phyloP scores from a whole-genome alignment of 2,797 vertebrate genomes.

The Sebastes taczanowskii region DNA sequence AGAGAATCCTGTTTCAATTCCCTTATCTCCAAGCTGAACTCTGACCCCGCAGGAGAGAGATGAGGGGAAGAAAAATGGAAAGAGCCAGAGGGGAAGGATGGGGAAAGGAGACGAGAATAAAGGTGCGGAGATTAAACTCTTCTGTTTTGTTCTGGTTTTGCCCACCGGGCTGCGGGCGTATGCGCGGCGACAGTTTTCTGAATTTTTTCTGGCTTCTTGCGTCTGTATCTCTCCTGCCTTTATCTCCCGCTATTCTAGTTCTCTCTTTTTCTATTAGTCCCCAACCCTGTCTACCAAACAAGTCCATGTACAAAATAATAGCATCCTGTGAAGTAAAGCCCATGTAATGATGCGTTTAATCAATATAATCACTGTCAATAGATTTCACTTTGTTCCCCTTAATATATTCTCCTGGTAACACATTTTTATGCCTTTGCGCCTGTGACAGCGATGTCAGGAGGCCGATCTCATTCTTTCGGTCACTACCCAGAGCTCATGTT shows the following conservation, averaged over 20 bases:
- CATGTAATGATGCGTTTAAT: not conserved
- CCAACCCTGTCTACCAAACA: not conserved
- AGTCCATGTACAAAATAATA: not conserved
- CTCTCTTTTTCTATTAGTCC: not conserved
- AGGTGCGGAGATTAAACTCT: conserved; percentile 65
- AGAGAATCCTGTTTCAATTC: conserved; percentile 69
- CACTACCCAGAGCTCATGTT: too few relatives aligned
- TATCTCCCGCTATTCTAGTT: not conserved
- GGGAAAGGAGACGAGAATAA: conserved; percentile 44
- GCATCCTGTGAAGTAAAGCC: not conserved
- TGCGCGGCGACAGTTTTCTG: not conserved
- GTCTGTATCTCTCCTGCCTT: not conserved
- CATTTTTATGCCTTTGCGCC: not conserved
- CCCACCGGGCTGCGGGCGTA: not conserved
- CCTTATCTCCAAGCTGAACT: conserved; percentile 72
- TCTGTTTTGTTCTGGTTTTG: conserved; percentile 38
- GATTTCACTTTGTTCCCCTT: not conserved
- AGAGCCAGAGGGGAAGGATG: conserved; percentile 51
- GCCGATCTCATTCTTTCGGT: too few relatives aligned
- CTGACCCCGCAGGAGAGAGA: conserved; percentile 65
- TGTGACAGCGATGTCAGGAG: too few relatives aligned
- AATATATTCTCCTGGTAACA: not conserved
- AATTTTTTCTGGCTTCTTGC: not conserved
- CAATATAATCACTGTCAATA: not conserved
- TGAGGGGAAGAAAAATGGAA: conserved; percentile 61